Evolutionary conservation across 2,113 vertebrate genomes (phyloP), one percentile per base, ranked within the genome.

Genomic region (Leptocoma aspasia): DNA sequence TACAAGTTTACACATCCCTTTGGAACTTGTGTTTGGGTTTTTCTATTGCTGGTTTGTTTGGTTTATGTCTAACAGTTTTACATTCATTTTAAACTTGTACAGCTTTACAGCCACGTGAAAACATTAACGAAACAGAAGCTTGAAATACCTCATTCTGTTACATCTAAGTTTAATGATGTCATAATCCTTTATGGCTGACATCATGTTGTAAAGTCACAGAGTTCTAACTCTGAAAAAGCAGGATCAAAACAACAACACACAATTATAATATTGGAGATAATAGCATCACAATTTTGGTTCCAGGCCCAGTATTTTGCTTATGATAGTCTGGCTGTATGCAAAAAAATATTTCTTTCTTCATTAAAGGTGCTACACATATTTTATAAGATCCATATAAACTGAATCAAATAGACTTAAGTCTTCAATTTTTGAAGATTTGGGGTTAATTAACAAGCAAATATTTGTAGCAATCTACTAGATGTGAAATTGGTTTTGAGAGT

Each of bases 261-360:
- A 27, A 73, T 19, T 56, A 19, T 26, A 89, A 70, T 31, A 45
- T 0, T 27, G n/a, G 22, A 72, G 41, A 75, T 61, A 88, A 69
- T 0, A 56, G 11, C 6, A 19, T 71, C 19, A 78, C 23, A 42
- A 10, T 52, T 72, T 65, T 72, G 13, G 23, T 86, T 63, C 41
- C 72, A 89, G 84, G 26, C 77, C 9, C 60, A 83, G 86, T 35
- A 42, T n/a, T 82, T 93, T 92, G 41, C 57, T 92, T 92, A 72
- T 61, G 63, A 84, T 57, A 84, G 47, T 86, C 76, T 85, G 80
- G 73, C 39, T 56, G 52, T 15, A 68, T 21, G 9, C 24, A 86
- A 79, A 49, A 90, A 86, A 90, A 49, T 60, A 95, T 49, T 94
- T 87, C 83, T 86, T 91, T 75, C 31, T 44, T 94, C 76, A 69